A percentile compares a stretch with the other conserved stretches of the same genome.
These are phyloP conservation scores for Dolichotis patagonum DNA, from an alignment of 2,113 vertebrate species.

Conservation along the genomic window DNA sequence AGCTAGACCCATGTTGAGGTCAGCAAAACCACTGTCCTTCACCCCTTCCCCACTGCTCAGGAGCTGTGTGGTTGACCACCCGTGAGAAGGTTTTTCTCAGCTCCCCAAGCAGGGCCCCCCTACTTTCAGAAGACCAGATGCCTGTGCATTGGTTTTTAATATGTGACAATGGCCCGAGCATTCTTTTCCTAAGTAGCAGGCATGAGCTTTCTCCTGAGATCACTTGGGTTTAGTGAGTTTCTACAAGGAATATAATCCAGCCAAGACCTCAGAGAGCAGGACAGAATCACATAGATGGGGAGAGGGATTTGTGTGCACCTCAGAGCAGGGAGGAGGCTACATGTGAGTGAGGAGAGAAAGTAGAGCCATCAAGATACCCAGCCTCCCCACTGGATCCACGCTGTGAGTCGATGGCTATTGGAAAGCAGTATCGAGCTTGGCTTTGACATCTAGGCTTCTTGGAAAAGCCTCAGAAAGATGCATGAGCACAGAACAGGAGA, in stretches of 20 bases:
- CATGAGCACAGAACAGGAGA: background rate
- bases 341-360: background rate
- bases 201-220: constrained; percentile 16
- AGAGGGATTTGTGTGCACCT: background rate
- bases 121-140: background rate
- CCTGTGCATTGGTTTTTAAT: background rate
- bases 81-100: background rate
- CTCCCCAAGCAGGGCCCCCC: background rate
- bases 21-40: background rate
- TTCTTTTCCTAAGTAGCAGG: background rate
- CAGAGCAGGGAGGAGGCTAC: background rate
- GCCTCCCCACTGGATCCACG: background rate
- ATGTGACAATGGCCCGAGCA: background rate
- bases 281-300: background rate
- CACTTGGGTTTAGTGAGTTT: background rate
- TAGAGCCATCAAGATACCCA: background rate
- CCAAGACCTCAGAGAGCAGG: background rate
- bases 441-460: background rate
- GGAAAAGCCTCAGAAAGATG: background rate
- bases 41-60: background rate
- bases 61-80: background rate
- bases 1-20: background rate
- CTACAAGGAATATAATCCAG: background rate
- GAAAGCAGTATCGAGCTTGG: background rate
- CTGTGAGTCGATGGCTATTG: background rate